These are phyloP conservation scores for Cynodonichthys magdalenae DNA, from an alignment of 2,797 vertebrate genomes.

Conservation along the genomic window DNA sequence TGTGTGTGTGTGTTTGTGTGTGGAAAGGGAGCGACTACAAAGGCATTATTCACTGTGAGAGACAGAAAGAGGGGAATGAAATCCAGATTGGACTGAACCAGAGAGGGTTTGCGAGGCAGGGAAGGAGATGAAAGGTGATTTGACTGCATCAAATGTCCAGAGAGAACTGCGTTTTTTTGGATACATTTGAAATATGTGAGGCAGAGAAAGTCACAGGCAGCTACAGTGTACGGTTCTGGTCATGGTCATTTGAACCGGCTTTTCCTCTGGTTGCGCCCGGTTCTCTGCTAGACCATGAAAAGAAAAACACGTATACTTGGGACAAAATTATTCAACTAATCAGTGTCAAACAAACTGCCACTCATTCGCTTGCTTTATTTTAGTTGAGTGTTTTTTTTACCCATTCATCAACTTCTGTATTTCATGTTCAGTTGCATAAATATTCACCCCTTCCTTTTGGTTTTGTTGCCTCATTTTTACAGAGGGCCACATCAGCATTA, in stretches of 20 bases:
- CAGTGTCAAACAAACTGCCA: slow-evolving; percentile 43
- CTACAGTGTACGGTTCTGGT: slow-evolving; percentile 62
- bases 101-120: slow-evolving; percentile 41
- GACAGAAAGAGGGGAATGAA: slow-evolving; percentile 53
- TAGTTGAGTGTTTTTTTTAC: slow-evolving; percentile 21
- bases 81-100: slow-evolving; percentile 67
- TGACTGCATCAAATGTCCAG: slow-evolving; percentile 52
- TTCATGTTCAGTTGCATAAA: background rate
- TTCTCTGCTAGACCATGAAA: slow-evolving; percentile 60
- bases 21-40: slow-evolving; percentile 65
- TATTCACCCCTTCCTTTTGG: too few relatives aligned
- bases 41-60: slow-evolving; percentile 67
- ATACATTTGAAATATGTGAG: slow-evolving; percentile 57
- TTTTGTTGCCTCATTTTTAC: too few relatives aligned
- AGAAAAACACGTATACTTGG: slow-evolving; percentile 67
- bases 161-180: slow-evolving; percentile 53
- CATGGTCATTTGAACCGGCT: slow-evolving; percentile 55
- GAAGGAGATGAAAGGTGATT: slow-evolving; percentile 67
- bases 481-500: too few relatives aligned
- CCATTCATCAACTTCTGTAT: background rate
- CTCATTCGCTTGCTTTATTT: slow-evolving; percentile 39
- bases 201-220: slow-evolving; percentile 71
- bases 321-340: slow-evolving; percentile 69
- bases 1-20: slow-evolving; percentile 27
- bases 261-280: slow-evolving; percentile 46